Evolutionary conservation across 2,888 invertebrate genomes (phyloP).

Genomic region (Esperia sulphurella): DNA sequence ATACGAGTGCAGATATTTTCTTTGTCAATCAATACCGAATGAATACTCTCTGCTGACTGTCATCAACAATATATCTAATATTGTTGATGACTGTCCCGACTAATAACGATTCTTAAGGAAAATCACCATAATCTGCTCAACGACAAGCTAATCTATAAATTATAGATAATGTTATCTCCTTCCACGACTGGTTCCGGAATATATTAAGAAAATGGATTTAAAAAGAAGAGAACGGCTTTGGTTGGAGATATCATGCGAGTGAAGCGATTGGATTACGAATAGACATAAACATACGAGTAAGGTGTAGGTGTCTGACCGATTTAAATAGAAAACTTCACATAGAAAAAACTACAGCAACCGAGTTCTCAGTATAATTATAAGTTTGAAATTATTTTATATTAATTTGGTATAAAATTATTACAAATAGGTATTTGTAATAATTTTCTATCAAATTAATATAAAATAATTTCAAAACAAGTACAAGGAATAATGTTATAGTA

Average conservation of each 20-base stretch:
- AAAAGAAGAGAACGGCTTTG: constrained; percentile 1
- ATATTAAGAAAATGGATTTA: constrained; percentile 28
- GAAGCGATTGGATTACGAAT: background rate
- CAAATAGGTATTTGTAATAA: background rate
- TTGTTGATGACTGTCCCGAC: background rate
- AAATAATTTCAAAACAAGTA: background rate
- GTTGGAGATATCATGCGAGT: constrained; percentile 2
- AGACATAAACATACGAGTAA: background rate
- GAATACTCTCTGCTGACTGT: too few species aligned
- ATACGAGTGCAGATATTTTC: too few species aligned
- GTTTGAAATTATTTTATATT: too few species aligned
- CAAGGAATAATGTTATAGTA: too few species aligned
- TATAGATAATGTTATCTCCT: constrained; percentile 44
- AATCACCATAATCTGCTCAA: constrained; percentile 39
- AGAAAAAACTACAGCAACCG: too few species aligned
- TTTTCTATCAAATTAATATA: too few species aligned
- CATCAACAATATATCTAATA: too few species aligned
- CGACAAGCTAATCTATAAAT: constrained; percentile 44
- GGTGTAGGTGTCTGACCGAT: background rate
- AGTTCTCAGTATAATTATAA: too few species aligned
- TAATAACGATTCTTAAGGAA: constrained; percentile 10
- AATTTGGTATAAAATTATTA: background rate
- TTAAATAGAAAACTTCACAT: background rate
- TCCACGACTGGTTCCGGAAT: constrained; percentile 41
- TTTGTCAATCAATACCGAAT: too few species aligned